Evolutionary conservation across 2,888 invertebrate species (phyloP), one percentile per base, ranked within the genome.

Genomic region (Conistra vaccinii): DNA sequence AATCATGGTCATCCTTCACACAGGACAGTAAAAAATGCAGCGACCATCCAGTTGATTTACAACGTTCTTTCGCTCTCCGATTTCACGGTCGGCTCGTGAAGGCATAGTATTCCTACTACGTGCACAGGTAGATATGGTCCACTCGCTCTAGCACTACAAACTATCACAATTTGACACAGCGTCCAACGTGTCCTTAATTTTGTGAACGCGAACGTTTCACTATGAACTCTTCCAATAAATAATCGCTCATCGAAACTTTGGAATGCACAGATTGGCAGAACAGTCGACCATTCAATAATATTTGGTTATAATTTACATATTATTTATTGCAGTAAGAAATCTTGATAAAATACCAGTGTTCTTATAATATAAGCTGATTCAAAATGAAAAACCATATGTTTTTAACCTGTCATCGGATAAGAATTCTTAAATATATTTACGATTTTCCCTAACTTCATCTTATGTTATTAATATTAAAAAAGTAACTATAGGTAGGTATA

Each of bases 31-130:
- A 93, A 93, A 93, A 92, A 92, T 89, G 87, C 79, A 77, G 84
- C 84, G 86, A 88, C 88, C 90, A 88, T 90, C 90, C 87, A 89
- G 87, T 92, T 92, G 92, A 93, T 92, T 91, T 92, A 93, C 91
- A 89, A 87, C 88, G 87, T 90, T 90, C 90, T 86, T 87, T 89
- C 87, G 88, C 82, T 91, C 89, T 91, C 88, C 78, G 90, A 92
- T 93, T 92, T 92, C 92, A 92, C 89, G 91, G 90, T 88, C 75
- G 76, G 73, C 63, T 85, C 88, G 87, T 88, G 86, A 86, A 85
- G 80, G 79, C 78, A 81, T 73, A 77, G 79, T 81, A 74, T 85
- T 81, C 80, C 81, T 82, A 75, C 74, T 72, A 72, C 58, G 62
- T 51, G 65, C 85, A 67, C 78, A 81, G 76, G 87, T 84, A 74